Conservation (phyloP, 2,113 vertebrate genomes). For the Fregetta grallaria region DNA sequence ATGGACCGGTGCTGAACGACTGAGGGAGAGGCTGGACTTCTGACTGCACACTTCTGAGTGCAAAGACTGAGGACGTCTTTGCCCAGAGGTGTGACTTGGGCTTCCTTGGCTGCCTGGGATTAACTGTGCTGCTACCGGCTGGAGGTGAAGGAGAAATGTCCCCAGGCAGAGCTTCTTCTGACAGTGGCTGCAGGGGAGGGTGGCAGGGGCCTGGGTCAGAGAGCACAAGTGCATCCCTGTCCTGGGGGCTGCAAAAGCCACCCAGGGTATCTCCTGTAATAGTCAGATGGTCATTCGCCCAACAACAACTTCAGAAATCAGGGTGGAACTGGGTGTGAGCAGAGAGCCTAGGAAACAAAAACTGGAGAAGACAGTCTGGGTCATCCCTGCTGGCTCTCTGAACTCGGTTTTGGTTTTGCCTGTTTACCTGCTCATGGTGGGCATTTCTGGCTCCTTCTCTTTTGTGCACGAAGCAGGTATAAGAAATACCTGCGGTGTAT, state of each 20-base stretch:
- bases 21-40: not conserved
- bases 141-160: not conserved
- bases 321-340: not conserved
- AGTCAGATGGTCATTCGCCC: not conserved
- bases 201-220: not conserved
- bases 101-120: not conserved
- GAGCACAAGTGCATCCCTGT: not conserved
- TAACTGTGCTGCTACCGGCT: accelerated
- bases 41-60: not conserved
- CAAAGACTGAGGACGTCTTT: not conserved
- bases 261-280: not conserved
- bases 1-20: not conserved
- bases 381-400: not conserved
- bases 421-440: not conserved
- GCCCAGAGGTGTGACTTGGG: not conserved
- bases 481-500: not conserved
- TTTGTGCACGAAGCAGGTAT: not conserved
- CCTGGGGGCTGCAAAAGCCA: not conserved
- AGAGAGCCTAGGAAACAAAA: not conserved
- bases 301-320: not conserved
- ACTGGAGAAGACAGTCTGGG: not conserved
- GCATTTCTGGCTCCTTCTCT: not conserved
- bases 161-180: not conserved
- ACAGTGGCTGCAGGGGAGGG: not conserved
- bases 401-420: not conserved